Evolutionary conservation across 1,140 invertebrate genomes (phyloP).

Genomic region (Drosophila orena): DNA sequence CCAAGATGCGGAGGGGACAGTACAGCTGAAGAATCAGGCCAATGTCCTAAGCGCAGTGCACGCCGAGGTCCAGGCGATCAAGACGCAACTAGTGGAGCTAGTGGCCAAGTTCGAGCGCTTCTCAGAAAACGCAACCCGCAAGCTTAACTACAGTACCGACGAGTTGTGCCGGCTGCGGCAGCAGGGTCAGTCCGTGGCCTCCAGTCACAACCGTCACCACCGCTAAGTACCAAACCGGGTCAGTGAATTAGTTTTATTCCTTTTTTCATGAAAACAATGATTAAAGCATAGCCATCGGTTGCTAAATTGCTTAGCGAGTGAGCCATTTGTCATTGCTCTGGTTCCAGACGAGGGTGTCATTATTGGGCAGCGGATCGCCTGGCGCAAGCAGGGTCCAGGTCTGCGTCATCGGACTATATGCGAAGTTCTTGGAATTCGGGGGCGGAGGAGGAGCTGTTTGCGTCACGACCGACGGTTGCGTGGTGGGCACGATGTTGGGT

Average conservation of each 20-base stretch:
- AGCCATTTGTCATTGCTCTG: constrained; percentile 80
- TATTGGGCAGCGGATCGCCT: constrained; percentile 52
- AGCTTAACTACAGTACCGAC: constrained; percentile 72
- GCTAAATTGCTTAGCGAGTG: constrained; percentile 20
- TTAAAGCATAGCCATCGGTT: background rate
- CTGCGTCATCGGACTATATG: constrained; percentile 59
- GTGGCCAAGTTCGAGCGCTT: constrained; percentile 71
- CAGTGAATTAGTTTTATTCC: constrained; percentile 9
- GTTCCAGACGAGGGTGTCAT: constrained; percentile 71
- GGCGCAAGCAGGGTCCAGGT: constrained; percentile 59
- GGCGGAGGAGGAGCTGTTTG: constrained; percentile 63
- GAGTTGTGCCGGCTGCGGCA: constrained; percentile 71
- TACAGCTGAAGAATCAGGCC: constrained; percentile 61
- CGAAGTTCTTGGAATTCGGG: constrained; percentile 67
- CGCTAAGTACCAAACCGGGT: constrained; percentile 19
- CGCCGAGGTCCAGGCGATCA: constrained; percentile 58
- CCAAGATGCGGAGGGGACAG: constrained; percentile 55
- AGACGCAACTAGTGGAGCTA: constrained; percentile 59
- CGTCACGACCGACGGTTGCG: constrained; percentile 57
- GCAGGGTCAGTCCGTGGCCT: constrained; percentile 41
- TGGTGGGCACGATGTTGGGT: constrained; percentile 60
- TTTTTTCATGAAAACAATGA: constrained; percentile 14
- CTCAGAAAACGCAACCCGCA: constrained; percentile 66
- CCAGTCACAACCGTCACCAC: constrained; percentile 46
- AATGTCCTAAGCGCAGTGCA: constrained; percentile 63